Base-by-base conservation (phyloP, 2,888 invertebrate genomes). In the Callosobruchus maculatus region DNA sequence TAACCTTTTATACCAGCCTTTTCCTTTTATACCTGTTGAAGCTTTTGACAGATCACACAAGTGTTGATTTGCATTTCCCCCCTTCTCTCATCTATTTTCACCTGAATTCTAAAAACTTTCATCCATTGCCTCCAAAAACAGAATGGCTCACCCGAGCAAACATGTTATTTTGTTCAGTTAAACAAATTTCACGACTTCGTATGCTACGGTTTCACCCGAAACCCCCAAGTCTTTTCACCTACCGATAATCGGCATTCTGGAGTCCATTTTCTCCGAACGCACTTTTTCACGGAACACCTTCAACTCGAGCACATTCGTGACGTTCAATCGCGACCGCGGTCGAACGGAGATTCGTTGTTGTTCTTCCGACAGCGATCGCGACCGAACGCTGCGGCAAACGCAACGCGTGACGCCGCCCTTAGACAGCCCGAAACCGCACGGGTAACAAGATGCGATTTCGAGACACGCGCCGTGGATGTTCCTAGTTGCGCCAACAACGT, bases 361-460 rank as follows among this genome's bases (percentile, higher is more conserved):
- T 21, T 30, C 30, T 31, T 21, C 31, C 21, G 30, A 71, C 22
- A 1, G 69, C 49, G 71, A 73, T n/a, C 68, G 21, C 68, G 5
- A 21, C 20, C 68, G 68, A 68, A 22, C 30, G n/a, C 68, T 74
- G 30, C 70, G 73, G 67, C 69, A 20, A 26, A 70, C 13, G 31
- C 67, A 21, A 69, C 49, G 49, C 49, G 49, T 13, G 49, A 49
- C 4, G 49, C 49, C 49, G 49, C 49, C 49, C 49, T 49, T 70
- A 70, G 66, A 75, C 69, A 74, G 77, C 74, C 76, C 76, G 76
- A 78, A 79, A 76, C 75, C 68, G 74, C 78, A 78, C 70, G 81
- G 81, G 81, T 80, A 81, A 81, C 81, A 78, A 75, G 21, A 66
- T 31, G 70, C 78, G 76, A 75, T 73, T 78, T 75, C 77, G 76